Percentiles rank a stretch among this genome's conserved stretches.
phyloP scores from a whole-genome alignment of 2,888 invertebrate species.

The Heliconius ethilla region DNA sequence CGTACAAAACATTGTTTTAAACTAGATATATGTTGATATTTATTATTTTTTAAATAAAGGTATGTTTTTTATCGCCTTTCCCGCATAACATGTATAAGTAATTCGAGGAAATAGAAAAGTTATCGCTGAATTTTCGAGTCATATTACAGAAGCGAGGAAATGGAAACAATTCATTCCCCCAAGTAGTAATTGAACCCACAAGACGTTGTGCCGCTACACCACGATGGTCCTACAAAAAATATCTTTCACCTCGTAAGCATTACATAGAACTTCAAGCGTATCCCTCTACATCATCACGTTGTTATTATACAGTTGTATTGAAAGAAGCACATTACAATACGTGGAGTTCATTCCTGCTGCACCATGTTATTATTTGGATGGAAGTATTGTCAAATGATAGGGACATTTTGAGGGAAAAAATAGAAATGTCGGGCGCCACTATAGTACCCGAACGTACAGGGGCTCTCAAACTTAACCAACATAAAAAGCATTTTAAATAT shows the following conservation, averaged over 20 bases:
- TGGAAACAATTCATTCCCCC: too few relatives aligned
- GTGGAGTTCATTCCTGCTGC: slow-evolving; percentile 33
- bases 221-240: neutral
- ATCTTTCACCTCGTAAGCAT: neutral
- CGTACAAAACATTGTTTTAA: neutral
- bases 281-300: neutral
- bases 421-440: slow-evolving; percentile 67
- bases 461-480: slow-evolving; percentile 53
- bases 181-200: neutral
- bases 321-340: slow-evolving; percentile 38
- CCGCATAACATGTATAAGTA: neutral
- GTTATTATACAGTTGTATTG: slow-evolving; percentile 13
- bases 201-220: neutral
- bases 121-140: neutral
- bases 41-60: too few relatives aligned
- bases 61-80: neutral
- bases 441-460: slow-evolving; percentile 57
- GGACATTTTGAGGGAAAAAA: slow-evolving; percentile 55
- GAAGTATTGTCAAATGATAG: slow-evolving; percentile 57
- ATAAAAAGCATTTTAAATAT: neutral
- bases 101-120: neutral
- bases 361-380: slow-evolving; percentile 49
- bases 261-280: slow-evolving; percentile 6
- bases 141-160: neutral
- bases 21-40: too few relatives aligned